Evolutionary conservation across 2,888 invertebrate species (phyloP), one percentile per base, ranked within the genome.

Genomic region (Clanis bilineata): DNA sequence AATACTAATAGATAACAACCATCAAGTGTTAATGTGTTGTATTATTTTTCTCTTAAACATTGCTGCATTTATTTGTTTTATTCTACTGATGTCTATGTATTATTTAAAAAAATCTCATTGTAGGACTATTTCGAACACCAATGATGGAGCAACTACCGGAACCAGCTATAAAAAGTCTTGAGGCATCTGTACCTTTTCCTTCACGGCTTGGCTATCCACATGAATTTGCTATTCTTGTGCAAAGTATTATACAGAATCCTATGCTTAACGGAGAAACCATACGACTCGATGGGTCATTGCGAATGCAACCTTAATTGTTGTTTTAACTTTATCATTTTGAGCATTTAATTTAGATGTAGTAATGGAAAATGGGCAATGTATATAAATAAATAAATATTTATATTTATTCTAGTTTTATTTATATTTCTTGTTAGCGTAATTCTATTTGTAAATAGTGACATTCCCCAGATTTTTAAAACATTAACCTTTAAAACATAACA

Each of bases 251-350:
- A 44, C 92, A 93, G 68, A 94, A 94, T 78, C 88, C 93, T 0
- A 80, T 93, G 84, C 78, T 94, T 21, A 94, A 94, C 58, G 94
- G 93, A 0, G 94, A 94, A 73, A 93, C 93, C 1, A 94, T 94
- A 67, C 86, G 94, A 56, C 74, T 94, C 9, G 94, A 94, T 63
- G 94, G 93, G 44, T 93, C 92, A 18, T 76, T 94, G 5, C 87
- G 94, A 73, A 93, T 94, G 94, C 92, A 93, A 71, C 89, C 93
- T 51, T 93, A 73, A 83, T 15, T 1, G 18, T 15, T 41, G 1
- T 41, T 1, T 41, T 1, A 4, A 4, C 15, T 18, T 18, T 41
- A 39, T 41, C 1, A 15, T 18, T 18, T 41, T 18, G 18, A 3
- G 41, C 6, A 18, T 41, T 6, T 41, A 6, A 18, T 9, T 6